phyloP scores from a whole-genome alignment of 2,797 vertebrate genomes.

The Eospalax fontanierii region DNA sequence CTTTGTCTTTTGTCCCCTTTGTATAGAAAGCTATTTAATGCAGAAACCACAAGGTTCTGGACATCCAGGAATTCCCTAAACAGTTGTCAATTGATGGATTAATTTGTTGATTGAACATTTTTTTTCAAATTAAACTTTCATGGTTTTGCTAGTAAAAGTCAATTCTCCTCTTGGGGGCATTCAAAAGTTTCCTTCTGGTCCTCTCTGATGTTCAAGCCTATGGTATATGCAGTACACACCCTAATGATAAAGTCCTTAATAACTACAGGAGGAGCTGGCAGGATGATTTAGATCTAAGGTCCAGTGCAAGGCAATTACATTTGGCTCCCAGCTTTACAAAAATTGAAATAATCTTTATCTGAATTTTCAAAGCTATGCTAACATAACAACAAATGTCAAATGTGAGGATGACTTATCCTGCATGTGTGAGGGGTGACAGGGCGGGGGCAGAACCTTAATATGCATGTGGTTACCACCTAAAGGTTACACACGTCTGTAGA shows the following conservation, averaged over 20 bases:
- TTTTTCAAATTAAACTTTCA: constrained; percentile 65
- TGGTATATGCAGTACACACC: constrained; percentile 61
- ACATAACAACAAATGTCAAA: constrained; percentile 81
- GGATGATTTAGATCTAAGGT: constrained; percentile 82
- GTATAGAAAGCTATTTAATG: constrained; percentile 5
- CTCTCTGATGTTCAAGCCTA: constrained; percentile 46
- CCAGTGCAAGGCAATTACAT: constrained; percentile 82
- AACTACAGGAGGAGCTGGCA: constrained; percentile 79
- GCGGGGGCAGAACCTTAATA: constrained; percentile 63
- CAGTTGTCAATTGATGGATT: constrained; percentile 23
- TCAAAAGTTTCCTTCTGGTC: constrained; percentile 60
- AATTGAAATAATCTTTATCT: constrained; percentile 83
- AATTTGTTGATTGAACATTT: constrained; percentile 62
- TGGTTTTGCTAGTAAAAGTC: constrained; percentile 51
- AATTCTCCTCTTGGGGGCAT: constrained; percentile 55
- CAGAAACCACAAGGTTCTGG: background rate
- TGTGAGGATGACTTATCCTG: constrained; percentile 64
- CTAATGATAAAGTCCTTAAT: constrained; percentile 82
- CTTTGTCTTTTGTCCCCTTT: background rate
- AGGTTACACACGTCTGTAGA: constrained; percentile 74
- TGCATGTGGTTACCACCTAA: constrained; percentile 58
- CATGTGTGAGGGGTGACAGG: constrained; percentile 30
- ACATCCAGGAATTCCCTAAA: background rate
- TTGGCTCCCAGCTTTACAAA: constrained; percentile 82
- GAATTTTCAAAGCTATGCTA: constrained; percentile 82